Base-by-base conservation (phyloP, 2,797 vertebrate species). In the Triplophysa yarkandensis region DNA sequence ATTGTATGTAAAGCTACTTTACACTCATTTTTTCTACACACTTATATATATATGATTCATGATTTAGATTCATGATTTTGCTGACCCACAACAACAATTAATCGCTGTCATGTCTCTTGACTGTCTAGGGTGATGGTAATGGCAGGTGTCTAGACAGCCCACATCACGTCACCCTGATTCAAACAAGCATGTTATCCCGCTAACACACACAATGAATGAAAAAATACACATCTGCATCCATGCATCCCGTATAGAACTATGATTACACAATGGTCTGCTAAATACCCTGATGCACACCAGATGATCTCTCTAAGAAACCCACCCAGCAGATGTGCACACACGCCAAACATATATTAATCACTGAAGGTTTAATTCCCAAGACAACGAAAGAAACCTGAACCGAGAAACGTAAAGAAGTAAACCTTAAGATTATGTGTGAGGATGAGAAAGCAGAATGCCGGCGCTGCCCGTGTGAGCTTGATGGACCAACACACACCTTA, bases 141-240 rank as follows among this genome's bases (percentile, higher is more conserved):
- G 21, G 21, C 48, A 52, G 71, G 61, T 65, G 75, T 77, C 68
- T 77, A 66, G 48, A 77, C 58, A 46, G 30, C 34, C 44, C 50
- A 28, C 32, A 55, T 34, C 44, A 68, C 30, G 32, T 61, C 63
- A 72, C 32, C 21, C 27, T 65, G 25, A 74, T 58, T 61, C 28
- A 23, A 39, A 54, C 28, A 62, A 63, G 16, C 58, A 41, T 39
- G 44, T 39, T 62, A 34, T 44, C 10, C 28, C 1, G 1, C 39
- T 61, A 55, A 52, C 30, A 77, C 68, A 57, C 48, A 74, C 55
- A 80, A 46, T 39, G 34, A 54, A 14, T 5, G 27, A 23, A 39
- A 62, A 23, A 34, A 60, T 25, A 11, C 16, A 46, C 13, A 27
- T 60, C 39, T 34, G 39, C 68, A 23, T 46, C 25, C 41, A 2